Evolutionary conservation across 2,797 vertebrate species (phyloP).

Genomic region (Gobio occitaniae): DNA sequence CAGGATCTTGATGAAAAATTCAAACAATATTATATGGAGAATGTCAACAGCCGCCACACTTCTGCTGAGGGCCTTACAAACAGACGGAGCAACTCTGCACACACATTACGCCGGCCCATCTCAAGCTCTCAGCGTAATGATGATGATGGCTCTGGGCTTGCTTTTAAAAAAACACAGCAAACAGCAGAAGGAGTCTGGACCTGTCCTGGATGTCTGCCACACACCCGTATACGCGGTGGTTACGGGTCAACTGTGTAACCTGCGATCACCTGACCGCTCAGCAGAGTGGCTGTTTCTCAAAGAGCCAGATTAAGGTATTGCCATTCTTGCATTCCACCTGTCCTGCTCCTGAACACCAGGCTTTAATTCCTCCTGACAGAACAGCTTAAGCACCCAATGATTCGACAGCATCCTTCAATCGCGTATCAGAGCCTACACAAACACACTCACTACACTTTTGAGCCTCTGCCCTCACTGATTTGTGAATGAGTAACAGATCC

Average conservation of each 20-base stretch:
- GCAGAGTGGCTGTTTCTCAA: conserved; percentile 68
- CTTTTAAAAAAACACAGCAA: conserved; percentile 69
- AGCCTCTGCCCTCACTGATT: not conserved
- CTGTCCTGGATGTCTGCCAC: conserved; percentile 72
- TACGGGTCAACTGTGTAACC: conserved; percentile 74
- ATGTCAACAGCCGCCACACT: conserved; percentile 92
- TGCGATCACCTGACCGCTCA: conserved; percentile 72
- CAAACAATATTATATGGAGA: conserved; percentile 95
- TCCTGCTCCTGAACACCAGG: conserved; percentile 63
- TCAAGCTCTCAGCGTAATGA: conserved; percentile 80
- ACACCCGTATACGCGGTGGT: conserved; percentile 42
- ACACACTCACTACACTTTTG: not conserved
- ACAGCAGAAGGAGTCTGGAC: conserved; percentile 68
- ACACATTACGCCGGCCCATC: conserved; percentile 87
- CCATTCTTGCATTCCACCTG: conserved; percentile 71
- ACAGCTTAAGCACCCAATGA: conserved; percentile 70
- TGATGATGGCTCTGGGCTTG: conserved; percentile 77
- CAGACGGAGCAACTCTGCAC: conserved; percentile 92
- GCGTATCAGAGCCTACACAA: conserved; percentile 62
- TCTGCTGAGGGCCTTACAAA: conserved; percentile 95
- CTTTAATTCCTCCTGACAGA: conserved; percentile 80
- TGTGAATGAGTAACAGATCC: not conserved
- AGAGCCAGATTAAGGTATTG: conserved; percentile 78
- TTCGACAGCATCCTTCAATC: conserved; percentile 64
- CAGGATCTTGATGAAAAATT: conserved; percentile 91